Conservation (phyloP, 2,113 vertebrate species). For the Grammatotria lemairii region DNA sequence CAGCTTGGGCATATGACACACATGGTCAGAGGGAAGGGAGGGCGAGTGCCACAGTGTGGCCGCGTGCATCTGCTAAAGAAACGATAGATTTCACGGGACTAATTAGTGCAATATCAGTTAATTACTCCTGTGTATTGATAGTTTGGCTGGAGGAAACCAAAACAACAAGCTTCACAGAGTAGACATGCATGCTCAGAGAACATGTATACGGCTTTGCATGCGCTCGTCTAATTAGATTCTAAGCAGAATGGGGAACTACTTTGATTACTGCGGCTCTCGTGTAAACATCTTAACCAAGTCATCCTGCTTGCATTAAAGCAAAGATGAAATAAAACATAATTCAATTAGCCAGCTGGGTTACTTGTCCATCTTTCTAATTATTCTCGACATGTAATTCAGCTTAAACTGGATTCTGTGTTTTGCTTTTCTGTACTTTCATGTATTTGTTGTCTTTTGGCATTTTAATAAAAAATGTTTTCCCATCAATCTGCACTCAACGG, state of each 20-base stretch:
- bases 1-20: neutral
- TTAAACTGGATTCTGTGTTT: neutral
- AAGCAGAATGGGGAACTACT: neutral
- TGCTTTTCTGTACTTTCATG: neutral
- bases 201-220: neutral
- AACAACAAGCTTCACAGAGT: constrained; percentile 39
- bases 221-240: neutral
- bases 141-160: constrained; percentile 42
- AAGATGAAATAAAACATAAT: neutral
- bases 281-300: neutral
- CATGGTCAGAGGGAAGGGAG: neutral
- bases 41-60: neutral
- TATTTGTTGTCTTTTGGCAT: neutral
- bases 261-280: neutral
- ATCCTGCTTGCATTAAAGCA: neutral
- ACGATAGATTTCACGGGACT: constrained; percentile 56
- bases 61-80: constrained; percentile 21
- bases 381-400: neutral
- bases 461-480: neutral
- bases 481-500: neutral
- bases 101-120: constrained; percentile 61
- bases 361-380: neutral
- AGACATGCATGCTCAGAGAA: constrained; percentile 12
- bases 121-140: constrained; percentile 64
- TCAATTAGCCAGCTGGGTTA: neutral